These are phyloP conservation scores for Cephalopachus bancanus DNA, from an alignment of 2,797 vertebrate species.

Conservation along the genomic window DNA sequence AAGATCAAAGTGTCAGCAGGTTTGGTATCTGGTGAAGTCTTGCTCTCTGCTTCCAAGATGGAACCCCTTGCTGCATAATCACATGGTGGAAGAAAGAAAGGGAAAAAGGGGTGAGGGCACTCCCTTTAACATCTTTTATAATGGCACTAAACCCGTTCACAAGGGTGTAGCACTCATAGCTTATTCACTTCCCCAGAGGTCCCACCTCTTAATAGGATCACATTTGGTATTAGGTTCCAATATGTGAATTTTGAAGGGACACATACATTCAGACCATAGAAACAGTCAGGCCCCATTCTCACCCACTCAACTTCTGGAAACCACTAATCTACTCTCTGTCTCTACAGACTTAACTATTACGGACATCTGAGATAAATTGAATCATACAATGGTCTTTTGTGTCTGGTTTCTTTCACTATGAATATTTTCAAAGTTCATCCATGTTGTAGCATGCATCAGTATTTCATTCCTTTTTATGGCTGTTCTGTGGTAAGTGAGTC, in stretches of 20 bases:
- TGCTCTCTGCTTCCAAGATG: background rate
- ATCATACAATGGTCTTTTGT: background rate
- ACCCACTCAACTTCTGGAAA: background rate
- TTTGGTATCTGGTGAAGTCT: background rate
- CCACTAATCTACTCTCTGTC: background rate
- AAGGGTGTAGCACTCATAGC: background rate
- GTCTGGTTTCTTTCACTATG: background rate
- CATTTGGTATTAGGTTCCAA: background rate
- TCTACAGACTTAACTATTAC: background rate
- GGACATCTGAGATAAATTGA: background rate
- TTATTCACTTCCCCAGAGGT: background rate
- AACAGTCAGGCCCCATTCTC: background rate
- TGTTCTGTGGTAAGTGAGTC: background rate
- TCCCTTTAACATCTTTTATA: background rate
- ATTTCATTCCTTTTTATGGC: background rate
- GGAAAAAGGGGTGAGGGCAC: too few species aligned
- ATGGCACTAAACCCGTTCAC: background rate
- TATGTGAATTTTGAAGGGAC: background rate
- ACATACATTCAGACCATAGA: background rate
- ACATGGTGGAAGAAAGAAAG: background rate
- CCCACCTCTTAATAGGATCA: background rate
- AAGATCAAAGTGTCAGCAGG: background rate
- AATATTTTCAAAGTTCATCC: background rate
- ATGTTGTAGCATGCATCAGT: rapidly evolving
- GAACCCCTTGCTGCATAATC: background rate